These are phyloP conservation scores for Drosophila anomelani DNA, from an alignment of 2,888 invertebrate species.

Conservation along the genomic window DNA sequence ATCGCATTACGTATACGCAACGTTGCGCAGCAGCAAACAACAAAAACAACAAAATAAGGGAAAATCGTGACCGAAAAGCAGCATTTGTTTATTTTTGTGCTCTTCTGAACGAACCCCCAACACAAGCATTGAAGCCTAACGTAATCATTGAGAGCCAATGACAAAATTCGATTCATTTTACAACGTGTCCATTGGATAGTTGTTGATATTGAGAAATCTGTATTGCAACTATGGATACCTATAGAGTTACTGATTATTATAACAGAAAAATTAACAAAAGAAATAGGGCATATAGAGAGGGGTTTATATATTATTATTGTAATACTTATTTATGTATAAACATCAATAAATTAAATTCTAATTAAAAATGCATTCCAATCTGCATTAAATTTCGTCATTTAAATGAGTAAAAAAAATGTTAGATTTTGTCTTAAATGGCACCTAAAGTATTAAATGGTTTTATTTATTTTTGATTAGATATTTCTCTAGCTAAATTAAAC, in stretches of 20 bases:
- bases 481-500: too few relatives aligned
- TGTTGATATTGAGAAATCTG: constrained; percentile 29
- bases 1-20: constrained; percentile 77
- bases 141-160: constrained; percentile 27
- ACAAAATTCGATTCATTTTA: constrained; percentile 34
- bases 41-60: constrained; percentile 49
- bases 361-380: too few relatives aligned
- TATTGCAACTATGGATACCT: not conserved
- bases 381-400: too few relatives aligned
- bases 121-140: constrained; percentile 22
- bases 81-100: constrained; percentile 30
- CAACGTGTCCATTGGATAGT: constrained; percentile 28
- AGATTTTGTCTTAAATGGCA: too few relatives aligned
- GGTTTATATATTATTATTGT: not conserved
- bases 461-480: too few relatives aligned
- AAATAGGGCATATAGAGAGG: not conserved
- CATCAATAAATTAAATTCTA: too few relatives aligned
- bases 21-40: constrained; percentile 55
- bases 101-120: constrained; percentile 11
- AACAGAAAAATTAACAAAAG: not conserved
- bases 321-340: too few relatives aligned
- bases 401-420: too few relatives aligned
- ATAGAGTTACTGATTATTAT: constrained; percentile 25
- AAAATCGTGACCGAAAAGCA: constrained; percentile 23
- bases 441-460: too few relatives aligned